A percentile compares a stretch with the other conserved stretches of the same genome.
phyloP scores from a whole-genome alignment of 37 sponge, comb jelly and placozoan genomes.

The Aplysina aerophoba region DNA sequence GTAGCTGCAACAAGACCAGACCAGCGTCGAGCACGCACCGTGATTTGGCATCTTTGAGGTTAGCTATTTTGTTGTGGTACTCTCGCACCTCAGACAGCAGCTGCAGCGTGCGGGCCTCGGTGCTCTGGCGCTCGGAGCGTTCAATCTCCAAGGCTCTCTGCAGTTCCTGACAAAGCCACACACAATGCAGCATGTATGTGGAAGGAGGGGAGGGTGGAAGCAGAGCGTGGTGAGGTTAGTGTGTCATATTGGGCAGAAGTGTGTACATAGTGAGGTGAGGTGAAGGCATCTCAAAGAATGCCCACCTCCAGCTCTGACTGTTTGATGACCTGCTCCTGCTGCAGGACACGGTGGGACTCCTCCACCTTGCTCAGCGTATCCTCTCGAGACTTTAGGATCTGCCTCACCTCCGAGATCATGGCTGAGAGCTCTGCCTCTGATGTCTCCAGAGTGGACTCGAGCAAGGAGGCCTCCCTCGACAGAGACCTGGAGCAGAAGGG shows the following conservation, averaged over 20 bases:
- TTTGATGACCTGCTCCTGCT: slow-evolving; percentile 18
- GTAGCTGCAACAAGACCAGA: background rate
- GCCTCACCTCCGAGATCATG: slow-evolving; percentile 24
- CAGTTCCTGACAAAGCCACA: slow-evolving; percentile 58
- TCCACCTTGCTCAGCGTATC: slow-evolving; percentile 12
- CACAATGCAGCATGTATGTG: background rate
- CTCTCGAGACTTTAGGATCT: slow-evolving; percentile 22
- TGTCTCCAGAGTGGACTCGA: slow-evolving; percentile 6
- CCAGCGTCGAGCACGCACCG: background rate
- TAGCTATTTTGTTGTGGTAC: slow-evolving; percentile 22
- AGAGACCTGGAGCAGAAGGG: background rate
- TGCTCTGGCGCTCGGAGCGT: slow-evolving; percentile 43
- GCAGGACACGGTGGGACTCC: slow-evolving; percentile 22
- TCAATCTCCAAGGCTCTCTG: slow-evolving; percentile 76
- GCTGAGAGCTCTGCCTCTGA: slow-evolving; percentile 28
- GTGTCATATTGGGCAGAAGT: background rate
- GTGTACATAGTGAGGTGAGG: background rate
- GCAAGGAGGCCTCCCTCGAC: background rate
- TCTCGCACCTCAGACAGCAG: slow-evolving; percentile 75
- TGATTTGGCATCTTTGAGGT: slow-evolving; percentile 14
- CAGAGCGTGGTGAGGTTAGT: background rate
- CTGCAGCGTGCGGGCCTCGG: slow-evolving; percentile 61
- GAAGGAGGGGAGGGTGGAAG: background rate
- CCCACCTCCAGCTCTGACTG: slow-evolving; percentile 37
- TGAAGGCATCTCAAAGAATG: background rate